phyloP scores from a whole-genome alignment of 2,113 vertebrate genomes.

The Carassius auratus region DNA sequence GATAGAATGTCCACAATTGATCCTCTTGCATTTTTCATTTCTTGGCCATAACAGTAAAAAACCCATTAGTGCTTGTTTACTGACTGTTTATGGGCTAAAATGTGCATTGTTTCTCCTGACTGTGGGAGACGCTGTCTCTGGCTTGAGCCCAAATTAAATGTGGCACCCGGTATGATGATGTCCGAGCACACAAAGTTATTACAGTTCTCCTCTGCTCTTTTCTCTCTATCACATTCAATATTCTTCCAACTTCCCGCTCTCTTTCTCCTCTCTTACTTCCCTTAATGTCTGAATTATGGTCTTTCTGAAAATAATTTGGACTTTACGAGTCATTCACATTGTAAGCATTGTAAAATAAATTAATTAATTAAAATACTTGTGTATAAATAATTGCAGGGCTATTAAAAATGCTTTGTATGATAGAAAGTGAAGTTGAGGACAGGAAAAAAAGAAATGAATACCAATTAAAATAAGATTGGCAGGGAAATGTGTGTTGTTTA shows the following conservation, averaged over 20 bases:
- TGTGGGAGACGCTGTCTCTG: constrained; percentile 52
- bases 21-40: constrained; percentile 61
- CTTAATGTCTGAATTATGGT: background rate
- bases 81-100: constrained; percentile 58
- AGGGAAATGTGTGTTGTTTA: background rate
- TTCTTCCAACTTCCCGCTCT: constrained; percentile 13
- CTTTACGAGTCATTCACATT: background rate
- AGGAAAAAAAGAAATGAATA: background rate
- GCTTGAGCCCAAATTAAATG: constrained; percentile 61
- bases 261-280: constrained; percentile 3
- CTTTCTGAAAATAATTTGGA: background rate
- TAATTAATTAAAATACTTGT: background rate
- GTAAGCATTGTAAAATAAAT: background rate
- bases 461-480: background rate
- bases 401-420: background rate
- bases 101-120: constrained; percentile 59
- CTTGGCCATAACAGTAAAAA: constrained; percentile 70
- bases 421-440: background rate
- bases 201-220: constrained; percentile 32
- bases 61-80: constrained; percentile 67
- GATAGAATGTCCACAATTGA: constrained; percentile 69
- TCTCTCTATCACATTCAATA: constrained; percentile 29
- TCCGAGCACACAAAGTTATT: constrained; percentile 62
- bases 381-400: background rate
- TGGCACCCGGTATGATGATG: constrained; percentile 62